Base-by-base conservation (phyloP, 2,113 vertebrate genomes). In the Atractosteus spatula region DNA sequence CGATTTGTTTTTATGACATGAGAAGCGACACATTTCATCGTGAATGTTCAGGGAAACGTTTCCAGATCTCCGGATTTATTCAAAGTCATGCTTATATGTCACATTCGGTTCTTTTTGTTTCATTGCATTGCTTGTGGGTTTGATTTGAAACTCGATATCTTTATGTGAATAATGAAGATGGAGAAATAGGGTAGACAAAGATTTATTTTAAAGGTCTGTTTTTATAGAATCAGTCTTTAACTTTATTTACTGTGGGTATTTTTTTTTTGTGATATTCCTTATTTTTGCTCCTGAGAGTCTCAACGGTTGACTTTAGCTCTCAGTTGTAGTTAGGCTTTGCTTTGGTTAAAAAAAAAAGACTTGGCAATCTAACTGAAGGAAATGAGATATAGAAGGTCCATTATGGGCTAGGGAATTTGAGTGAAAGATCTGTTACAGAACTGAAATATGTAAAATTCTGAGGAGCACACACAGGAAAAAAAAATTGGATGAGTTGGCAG, bases 311-410 rank as follows among this genome's bases (percentile, higher is more conserved):
- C 29, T 68, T 82, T 82, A 81, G 77, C 82, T 76, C 41, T 17
- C 70, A 2, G 57, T 57, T 62, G 64, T 59, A 70, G 62, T 75
- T 71, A 77, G 83, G 79, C 82, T 83, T 86, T 77, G 78, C 86
- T 90, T 90, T 91, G 88, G 90, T 90, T 85, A 87, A 74, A 80
- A 82, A 83, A 87, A 87, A 80, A 82, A 83, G 87, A 87, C 90
- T 90, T 87, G 88, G 85, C 87, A 84, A 85, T 81, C 88, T 89
- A 88, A 88, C 88, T 89, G 90, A 87, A 89, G 85, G 87, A 88
- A 89, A 89, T 86, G 90, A 90, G 89, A 88, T 87, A 84, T 85
- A 82, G 86, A 89, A 87, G 85, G 89, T 87, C 88, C 83, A 77
- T 82, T 83, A 87, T 86, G 86, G 87, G 81, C 81, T 83, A 69